These are phyloP conservation scores for Acridotheres tristis DNA, from an alignment of 2,797 vertebrate species.

Conservation along the genomic window DNA sequence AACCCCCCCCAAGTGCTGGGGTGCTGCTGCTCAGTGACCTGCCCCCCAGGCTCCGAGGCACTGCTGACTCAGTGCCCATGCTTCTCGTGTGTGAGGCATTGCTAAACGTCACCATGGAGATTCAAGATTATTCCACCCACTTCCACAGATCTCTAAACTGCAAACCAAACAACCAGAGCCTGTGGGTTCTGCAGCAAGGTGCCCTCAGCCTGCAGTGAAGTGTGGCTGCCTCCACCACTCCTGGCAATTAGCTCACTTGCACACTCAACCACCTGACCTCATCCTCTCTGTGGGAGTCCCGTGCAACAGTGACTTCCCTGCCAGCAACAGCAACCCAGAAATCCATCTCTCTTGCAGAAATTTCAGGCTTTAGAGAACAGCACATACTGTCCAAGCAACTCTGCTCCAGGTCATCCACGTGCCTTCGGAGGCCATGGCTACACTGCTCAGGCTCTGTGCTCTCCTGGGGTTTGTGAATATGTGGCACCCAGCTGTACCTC, in stretches of 20 bases:
- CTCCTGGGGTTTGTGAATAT: neutral
- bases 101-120: conserved; percentile 32
- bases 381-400: neutral
- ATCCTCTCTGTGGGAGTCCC: neutral
- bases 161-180: conserved; percentile 7
- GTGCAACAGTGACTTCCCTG: neutral
- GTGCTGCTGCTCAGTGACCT: neutral
- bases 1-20: neutral
- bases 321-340: neutral
- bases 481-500: accelerated
- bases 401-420: neutral
- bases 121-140: conserved; percentile 46
- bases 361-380: neutral
- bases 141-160: neutral
- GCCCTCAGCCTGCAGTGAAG: neutral
- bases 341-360: accelerated
- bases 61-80: neutral
- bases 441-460: accelerated
- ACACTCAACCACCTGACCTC: neutral
- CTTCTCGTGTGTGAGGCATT: neutral
- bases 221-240: neutral
- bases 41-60: neutral
- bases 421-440: neutral
- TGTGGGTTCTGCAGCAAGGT: neutral
- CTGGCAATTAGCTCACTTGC: neutral